Evolutionary conservation across 2,797 vertebrate genomes (phyloP).

Genomic region (Lophotriccus pileatus): DNA sequence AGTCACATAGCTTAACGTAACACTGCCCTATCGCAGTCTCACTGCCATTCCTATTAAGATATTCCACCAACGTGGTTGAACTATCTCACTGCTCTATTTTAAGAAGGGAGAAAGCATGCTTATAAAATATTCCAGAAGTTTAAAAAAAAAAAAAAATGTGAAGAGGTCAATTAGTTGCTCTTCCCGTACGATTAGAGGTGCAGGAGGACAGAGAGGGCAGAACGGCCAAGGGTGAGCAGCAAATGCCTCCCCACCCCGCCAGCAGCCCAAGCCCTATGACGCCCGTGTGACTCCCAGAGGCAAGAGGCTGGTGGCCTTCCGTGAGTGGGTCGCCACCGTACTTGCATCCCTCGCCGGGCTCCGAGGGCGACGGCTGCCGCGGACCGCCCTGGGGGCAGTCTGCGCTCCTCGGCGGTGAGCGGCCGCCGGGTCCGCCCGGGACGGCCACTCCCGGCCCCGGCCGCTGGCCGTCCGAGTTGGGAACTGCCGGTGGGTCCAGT

Average conservation of each 20-base stretch:
- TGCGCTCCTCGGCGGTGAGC: not conserved
- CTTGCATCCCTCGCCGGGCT: not conserved
- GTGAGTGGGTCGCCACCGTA: not conserved
- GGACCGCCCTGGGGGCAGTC: not conserved
- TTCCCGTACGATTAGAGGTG: not conserved
- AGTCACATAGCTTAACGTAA: not conserved
- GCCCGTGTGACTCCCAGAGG: not conserved
- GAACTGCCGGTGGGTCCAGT: not conserved
- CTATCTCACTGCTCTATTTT: not conserved
- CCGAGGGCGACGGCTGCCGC: not conserved
- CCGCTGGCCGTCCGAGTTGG: not conserved
- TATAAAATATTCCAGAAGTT: not conserved
- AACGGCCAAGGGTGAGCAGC: not conserved
- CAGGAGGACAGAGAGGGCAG: not conserved
- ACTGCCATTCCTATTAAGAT: not conserved
- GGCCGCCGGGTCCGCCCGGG: not conserved
- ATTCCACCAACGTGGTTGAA: not conserved
- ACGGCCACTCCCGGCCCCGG: not conserved
- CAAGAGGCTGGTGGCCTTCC: not conserved
- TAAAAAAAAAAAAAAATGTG: accelerated
- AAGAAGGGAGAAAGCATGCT: not conserved
- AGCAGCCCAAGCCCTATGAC: not conserved
- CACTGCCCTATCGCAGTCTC: not conserved
- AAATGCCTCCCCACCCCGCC: not conserved
- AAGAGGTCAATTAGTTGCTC: not conserved